Evolutionary conservation across 1,140 invertebrate genomes (phyloP).

Genomic region (Thaumetopoea pityocampa): DNA sequence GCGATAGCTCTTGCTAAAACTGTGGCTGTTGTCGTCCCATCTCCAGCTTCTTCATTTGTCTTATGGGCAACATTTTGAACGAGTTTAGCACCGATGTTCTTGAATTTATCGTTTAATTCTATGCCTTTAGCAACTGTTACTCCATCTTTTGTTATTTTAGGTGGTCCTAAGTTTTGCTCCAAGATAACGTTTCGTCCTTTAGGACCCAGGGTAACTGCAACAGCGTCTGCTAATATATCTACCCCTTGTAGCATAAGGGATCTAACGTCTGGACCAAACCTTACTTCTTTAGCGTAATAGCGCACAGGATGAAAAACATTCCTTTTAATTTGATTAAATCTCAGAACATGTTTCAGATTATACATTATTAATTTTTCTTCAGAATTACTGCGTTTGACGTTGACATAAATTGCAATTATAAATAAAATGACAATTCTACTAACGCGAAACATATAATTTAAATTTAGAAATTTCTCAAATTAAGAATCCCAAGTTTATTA

Average conservation of each 20-base stretch:
- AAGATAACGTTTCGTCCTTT: constrained; percentile 97
- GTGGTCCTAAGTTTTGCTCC: constrained; percentile 95
- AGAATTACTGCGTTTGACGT: too few species aligned
- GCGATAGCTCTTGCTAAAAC: constrained; percentile 94
- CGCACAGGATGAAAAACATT: constrained; percentile 16
- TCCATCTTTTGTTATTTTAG: constrained; percentile 98
- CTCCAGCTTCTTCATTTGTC: constrained; percentile 95
- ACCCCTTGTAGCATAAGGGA: constrained; percentile 94
- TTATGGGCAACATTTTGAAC: constrained; percentile 97
- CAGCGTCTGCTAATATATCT: constrained; percentile 94
- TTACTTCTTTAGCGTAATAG: constrained; percentile 91
- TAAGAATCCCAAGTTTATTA: too few species aligned
- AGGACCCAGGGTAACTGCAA: constrained; percentile 97
- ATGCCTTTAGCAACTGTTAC: constrained; percentile 97
- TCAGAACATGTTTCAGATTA: not conserved
- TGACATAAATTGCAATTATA: too few species aligned
- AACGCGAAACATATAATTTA: too few species aligned
- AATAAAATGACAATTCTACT: too few species aligned
- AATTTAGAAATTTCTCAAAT: too few species aligned
- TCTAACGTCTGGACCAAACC: constrained; percentile 94
- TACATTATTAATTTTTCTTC: constrained; percentile 8
- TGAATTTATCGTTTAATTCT: constrained; percentile 95
- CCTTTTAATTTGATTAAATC: not conserved
- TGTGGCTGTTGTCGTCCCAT: constrained; percentile 72
- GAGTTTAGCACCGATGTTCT: constrained; percentile 95